Conservation (phyloP, 2,888 invertebrate species). For the Aleiodes alternator region DNA sequence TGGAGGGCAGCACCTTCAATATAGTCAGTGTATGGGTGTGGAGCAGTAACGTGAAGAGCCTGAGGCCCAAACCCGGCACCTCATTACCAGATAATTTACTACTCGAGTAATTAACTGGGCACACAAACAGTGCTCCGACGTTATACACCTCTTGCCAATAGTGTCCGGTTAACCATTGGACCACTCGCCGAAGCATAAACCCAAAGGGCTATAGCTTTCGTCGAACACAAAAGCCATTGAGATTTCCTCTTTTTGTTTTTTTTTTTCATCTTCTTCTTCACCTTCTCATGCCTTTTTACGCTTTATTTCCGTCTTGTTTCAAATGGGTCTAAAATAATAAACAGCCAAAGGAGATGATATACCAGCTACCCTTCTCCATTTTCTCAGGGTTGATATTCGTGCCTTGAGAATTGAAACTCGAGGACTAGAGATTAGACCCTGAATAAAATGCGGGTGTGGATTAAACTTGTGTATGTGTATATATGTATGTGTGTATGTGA, state of each 20-base stretch:
- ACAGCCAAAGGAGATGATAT: conserved; percentile 45
- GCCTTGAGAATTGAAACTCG: conserved; percentile 56
- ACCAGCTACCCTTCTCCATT: conserved; percentile 36
- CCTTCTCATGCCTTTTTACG: not conserved
- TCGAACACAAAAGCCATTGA: conserved; percentile 36
- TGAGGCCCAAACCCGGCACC: conserved; percentile 72
- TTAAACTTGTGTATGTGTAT: conserved; percentile 37
- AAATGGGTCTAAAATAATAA: conserved; percentile 64
- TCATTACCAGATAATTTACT: conserved; percentile 75
- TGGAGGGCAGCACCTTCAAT: conserved; percentile 56
- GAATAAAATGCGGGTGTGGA: conserved; percentile 70
- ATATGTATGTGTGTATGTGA: not conserved
- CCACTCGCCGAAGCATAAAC: conserved; percentile 21
- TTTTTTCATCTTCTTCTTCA: not conserved
- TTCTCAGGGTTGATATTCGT: conserved; percentile 37
- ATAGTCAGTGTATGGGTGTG: conserved; percentile 8
- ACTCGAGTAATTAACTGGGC: conserved; percentile 74
- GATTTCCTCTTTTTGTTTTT: not conserved
- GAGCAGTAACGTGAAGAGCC: conserved; percentile 53
- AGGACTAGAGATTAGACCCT: conserved; percentile 69
- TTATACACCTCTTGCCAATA: conserved; percentile 43
- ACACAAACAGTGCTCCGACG: conserved; percentile 68
- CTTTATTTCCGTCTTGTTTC: conserved; percentile 6
- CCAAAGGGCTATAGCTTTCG: not conserved
- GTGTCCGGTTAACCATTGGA: conserved; percentile 5